Evolutionary conservation across 2,888 invertebrate genomes (phyloP).

Genomic region (Agrenia bidenticulata): DNA sequence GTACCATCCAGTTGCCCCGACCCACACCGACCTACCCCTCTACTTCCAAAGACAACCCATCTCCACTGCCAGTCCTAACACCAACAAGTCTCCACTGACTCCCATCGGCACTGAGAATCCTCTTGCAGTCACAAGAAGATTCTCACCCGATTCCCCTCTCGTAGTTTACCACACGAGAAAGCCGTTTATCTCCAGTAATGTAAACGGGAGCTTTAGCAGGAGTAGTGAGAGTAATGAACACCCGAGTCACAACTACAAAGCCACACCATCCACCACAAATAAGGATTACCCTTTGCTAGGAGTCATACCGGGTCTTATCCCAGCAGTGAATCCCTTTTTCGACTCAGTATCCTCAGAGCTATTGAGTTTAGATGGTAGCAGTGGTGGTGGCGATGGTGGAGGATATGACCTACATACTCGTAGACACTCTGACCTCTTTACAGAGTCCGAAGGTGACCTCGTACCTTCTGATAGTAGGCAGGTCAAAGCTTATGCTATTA

Average conservation of each 20-base stretch:
- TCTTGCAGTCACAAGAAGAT: too few relatives aligned
- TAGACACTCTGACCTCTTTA: conserved; percentile 18
- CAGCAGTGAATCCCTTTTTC: conserved; percentile 44
- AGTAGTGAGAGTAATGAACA: conserved; percentile 23
- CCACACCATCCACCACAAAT: conserved; percentile 14
- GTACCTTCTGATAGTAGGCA: conserved; percentile 41
- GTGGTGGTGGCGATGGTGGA: neutral
- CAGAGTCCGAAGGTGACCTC: conserved; percentile 37
- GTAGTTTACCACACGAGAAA: conserved; percentile 5
- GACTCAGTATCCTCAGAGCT: conserved; percentile 30
- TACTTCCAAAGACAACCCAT: too few relatives aligned
- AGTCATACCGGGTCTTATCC: conserved; percentile 17
- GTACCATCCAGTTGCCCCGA: too few relatives aligned
- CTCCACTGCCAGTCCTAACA: too few relatives aligned
- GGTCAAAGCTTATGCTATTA: conserved; percentile 49
- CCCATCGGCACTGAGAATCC: too few relatives aligned
- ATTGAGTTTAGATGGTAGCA: neutral
- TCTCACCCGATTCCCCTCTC: too few relatives aligned
- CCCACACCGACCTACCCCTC: too few relatives aligned
- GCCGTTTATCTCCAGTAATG: neutral
- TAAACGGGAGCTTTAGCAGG: neutral
- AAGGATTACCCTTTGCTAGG: conserved; percentile 8
- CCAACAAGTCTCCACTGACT: too few relatives aligned
- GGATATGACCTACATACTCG: conserved; percentile 15
- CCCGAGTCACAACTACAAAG: conserved; percentile 48